phyloP scores from a whole-genome alignment of 2,888 invertebrate genomes.

The Drosophila histrio region DNA sequence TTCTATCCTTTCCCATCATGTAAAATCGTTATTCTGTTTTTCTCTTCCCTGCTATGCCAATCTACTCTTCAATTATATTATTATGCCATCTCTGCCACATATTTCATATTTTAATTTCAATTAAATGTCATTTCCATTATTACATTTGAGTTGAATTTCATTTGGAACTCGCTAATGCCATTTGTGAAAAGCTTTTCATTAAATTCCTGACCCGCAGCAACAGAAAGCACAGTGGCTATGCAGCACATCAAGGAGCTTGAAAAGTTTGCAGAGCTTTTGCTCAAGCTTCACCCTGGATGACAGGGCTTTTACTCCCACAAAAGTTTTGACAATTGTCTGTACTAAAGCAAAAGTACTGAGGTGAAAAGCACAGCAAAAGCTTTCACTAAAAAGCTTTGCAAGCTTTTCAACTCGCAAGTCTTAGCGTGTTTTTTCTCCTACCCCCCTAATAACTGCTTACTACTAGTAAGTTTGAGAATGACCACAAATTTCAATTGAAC shows the following conservation, averaged over 20 bases:
- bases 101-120: neutral
- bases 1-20: neutral
- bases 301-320: neutral
- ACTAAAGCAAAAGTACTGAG: neutral
- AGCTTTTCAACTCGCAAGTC: neutral
- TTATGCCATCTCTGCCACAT: neutral
- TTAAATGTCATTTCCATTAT: neutral
- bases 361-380: conserved; percentile 6
- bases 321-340: neutral
- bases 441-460: no score
- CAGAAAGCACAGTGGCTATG: conserved; percentile 1
- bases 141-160: neutral
- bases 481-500: neutral
- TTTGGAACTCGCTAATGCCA: neutral
- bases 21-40: no score
- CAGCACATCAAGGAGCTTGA: neutral
- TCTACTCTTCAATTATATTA: neutral
- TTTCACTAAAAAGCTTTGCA: neutral
- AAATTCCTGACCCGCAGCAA: conserved; percentile 18
- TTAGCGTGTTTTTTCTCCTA: neutral
- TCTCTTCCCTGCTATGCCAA: neutral
- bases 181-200: conserved; percentile 9
- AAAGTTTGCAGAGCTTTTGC: neutral
- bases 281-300: neutral
- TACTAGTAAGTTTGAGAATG: neutral